A percentile compares a stretch with the other conserved stretches of the same genome.
Conservation (phyloP, 1,140 invertebrate genomes). For the Euglossa dilemma region DNA sequence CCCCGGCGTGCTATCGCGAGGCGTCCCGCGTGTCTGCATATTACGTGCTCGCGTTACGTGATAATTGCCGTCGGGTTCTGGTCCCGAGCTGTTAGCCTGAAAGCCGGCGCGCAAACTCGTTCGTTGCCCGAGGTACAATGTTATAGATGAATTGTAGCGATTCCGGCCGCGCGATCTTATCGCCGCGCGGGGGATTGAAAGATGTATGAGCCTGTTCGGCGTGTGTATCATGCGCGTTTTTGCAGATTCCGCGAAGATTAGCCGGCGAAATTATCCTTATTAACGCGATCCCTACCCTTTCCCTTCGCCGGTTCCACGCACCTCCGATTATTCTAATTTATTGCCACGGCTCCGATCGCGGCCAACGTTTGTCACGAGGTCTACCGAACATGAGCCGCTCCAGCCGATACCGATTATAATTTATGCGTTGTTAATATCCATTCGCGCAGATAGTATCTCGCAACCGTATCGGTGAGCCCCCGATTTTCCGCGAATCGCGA, state of each 20-base stretch:
- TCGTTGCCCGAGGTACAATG: slow-evolving; percentile 20
- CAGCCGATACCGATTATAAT: neutral
- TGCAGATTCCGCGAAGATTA: slow-evolving; percentile 7
- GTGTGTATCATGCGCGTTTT: neutral
- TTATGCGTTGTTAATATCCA: neutral
- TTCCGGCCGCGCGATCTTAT: slow-evolving; percentile 14
- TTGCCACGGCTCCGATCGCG: neutral
- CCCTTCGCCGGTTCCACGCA: neutral
- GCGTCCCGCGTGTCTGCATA: neutral
- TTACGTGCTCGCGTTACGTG: slow-evolving; percentile 13
- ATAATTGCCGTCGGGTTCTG: slow-evolving; percentile 6
- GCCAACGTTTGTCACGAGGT: neutral
- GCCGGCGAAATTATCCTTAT: neutral
- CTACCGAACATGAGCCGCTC: no score
- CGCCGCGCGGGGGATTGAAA: neutral
- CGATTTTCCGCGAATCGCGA: neutral
- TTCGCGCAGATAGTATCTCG: no score
- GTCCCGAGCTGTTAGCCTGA: neutral
- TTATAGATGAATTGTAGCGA: slow-evolving; percentile 25
- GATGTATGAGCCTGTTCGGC: slow-evolving; percentile 12
- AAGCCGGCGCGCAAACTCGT: neutral
- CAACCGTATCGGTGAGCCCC: no score
- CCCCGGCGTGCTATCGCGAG: neutral
- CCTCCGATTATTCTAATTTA: neutral
- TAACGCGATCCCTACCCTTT: neutral